These are phyloP conservation scores for Pollenia griseotomentosa DNA, from an alignment of 2,888 invertebrate species.

Conservation along the genomic window DNA sequence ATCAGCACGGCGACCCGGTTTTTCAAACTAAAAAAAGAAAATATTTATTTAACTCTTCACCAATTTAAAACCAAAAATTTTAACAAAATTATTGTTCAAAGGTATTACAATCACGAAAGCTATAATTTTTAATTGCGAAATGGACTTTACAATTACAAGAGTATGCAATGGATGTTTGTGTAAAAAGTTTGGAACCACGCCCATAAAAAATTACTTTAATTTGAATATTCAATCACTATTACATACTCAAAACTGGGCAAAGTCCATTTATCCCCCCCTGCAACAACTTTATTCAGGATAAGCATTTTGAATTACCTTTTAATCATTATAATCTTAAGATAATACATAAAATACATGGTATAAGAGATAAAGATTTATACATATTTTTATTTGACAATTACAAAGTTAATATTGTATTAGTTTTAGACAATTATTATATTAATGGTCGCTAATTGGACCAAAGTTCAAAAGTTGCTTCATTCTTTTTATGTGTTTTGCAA, in stretches of 20 bases:
- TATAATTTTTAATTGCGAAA: too few species aligned
- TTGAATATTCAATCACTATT: neutral
- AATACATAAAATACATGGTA: neutral
- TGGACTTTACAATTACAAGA: too few species aligned
- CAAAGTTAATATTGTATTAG: too few species aligned
- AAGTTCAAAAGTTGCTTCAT: constrained; percentile 62
- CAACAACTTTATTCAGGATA: neutral
- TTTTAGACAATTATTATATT: neutral
- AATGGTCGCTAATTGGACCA: constrained; percentile 15
- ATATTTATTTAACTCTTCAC: neutral
- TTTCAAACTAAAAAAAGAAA: constrained; percentile 90
- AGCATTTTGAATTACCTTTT: neutral
- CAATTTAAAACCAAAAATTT: too few species aligned
- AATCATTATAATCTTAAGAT: neutral
- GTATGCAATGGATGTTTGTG: too few species aligned
- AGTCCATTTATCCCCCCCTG: constrained; percentile 18
- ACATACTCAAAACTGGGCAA: constrained; percentile 3
- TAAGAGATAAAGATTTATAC: neutral
- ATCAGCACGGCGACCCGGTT: constrained; percentile 92
- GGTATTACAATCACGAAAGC: too few species aligned
- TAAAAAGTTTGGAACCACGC: too few species aligned
- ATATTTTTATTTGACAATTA: too few species aligned
- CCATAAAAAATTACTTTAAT: neutral
- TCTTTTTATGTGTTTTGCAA: neutral
- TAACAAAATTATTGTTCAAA: too few species aligned